Conservation (phyloP, 2,888 invertebrate species). For the Catocala nupta region DNA sequence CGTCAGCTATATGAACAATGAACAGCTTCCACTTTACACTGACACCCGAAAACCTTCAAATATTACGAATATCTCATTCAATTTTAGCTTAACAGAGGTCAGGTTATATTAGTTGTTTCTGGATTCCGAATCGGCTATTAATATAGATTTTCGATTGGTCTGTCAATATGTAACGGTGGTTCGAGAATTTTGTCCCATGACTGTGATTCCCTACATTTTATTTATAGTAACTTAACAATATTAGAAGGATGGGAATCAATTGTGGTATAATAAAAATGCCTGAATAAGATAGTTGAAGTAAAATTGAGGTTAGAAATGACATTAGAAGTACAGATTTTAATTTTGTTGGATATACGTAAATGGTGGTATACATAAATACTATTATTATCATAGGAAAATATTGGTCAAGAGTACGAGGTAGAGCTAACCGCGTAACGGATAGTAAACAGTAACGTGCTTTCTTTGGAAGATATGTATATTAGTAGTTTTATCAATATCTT, state of each 20-base stretch:
- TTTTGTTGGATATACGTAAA: background rate
- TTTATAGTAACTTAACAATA: constrained; percentile 22
- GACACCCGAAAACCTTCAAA: constrained; percentile 33
- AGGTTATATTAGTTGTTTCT: constrained; percentile 45
- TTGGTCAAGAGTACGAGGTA: too few species aligned
- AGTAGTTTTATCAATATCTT: too few species aligned
- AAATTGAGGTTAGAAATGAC: background rate
- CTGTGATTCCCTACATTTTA: constrained; percentile 40
- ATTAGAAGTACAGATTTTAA: background rate
- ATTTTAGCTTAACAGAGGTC: constrained; percentile 36
- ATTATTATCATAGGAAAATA: too few species aligned
- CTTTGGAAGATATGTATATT: too few species aligned
- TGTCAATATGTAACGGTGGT: constrained; percentile 63
- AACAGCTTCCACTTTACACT: constrained; percentile 45
- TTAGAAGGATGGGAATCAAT: constrained; percentile 20
- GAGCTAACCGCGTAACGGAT: too few species aligned
- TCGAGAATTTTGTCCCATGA: constrained; percentile 48
- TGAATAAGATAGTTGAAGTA: background rate
- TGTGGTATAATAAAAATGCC: constrained; percentile 8
- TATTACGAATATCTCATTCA: constrained; percentile 11
- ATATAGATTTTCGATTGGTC: constrained; percentile 68
- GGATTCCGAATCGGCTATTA: constrained; percentile 67
- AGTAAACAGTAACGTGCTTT: too few species aligned
- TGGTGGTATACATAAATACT: too few species aligned
- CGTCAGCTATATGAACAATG: constrained; percentile 64